These are phyloP conservation scores for Pantelozetes paolii DNA, from an alignment of 2,888 invertebrate species.

Conservation along the genomic window DNA sequence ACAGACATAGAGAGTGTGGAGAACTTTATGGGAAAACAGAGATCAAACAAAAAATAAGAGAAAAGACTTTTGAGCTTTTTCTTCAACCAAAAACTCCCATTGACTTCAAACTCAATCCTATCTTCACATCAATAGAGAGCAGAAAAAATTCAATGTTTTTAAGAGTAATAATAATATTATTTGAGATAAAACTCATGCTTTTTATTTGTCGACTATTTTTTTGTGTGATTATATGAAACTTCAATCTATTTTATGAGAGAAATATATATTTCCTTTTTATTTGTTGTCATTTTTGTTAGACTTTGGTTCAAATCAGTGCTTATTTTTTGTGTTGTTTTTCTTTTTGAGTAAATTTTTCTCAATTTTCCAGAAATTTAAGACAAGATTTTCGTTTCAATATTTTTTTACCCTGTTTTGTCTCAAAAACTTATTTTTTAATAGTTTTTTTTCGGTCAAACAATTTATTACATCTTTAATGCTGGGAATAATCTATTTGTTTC, in stretches of 20 bases:
- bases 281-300: too few species aligned
- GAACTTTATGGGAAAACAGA: neutral
- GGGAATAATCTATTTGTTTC: too few species aligned
- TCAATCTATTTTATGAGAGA: neutral
- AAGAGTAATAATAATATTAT: too few species aligned
- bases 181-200: neutral
- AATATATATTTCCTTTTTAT: neutral
- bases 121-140: neutral
- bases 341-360: neutral
- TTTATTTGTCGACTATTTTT: slow-evolving; percentile 6
- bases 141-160: neutral
- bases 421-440: too few species aligned
- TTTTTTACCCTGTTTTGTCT: neutral
- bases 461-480: too few species aligned
- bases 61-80: neutral
- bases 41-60: neutral
- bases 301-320: neutral
- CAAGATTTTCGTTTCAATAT: neutral
- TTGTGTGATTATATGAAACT: slow-evolving; percentile 4
- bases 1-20: neutral
- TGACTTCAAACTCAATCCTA: neutral
- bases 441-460: too few species aligned
- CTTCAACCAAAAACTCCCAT: too few species aligned
- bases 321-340: neutral
- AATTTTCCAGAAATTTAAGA: neutral